Evolutionary conservation across 2,797 vertebrate species (phyloP).

Genomic region (Triplophysa yarkandensis): DNA sequence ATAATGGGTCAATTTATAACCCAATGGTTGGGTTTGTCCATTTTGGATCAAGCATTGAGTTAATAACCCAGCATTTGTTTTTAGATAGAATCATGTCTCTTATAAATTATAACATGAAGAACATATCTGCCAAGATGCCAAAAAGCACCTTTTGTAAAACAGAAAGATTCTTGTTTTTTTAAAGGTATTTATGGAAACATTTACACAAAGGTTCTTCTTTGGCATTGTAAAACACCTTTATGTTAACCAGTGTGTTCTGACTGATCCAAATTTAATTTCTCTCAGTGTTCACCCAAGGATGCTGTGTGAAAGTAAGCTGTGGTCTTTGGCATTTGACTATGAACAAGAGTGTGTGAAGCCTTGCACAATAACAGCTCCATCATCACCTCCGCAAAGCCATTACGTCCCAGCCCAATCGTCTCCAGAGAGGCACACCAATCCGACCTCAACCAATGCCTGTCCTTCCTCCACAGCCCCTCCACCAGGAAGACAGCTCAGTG

Average conservation of each 20-base stretch:
- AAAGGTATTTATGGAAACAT: too few relatives aligned
- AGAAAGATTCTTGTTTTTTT: too few relatives aligned
- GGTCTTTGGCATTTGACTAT: conserved; percentile 67
- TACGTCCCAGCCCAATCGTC: conserved; percentile 44
- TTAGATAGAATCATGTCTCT: too few relatives aligned
- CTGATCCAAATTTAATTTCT: not conserved
- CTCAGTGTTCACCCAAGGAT: conserved; percentile 60
- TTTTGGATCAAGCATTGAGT: too few relatives aligned
- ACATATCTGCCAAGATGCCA: too few relatives aligned
- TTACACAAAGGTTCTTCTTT: too few relatives aligned
- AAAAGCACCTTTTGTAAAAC: too few relatives aligned
- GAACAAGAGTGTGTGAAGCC: conserved; percentile 55
- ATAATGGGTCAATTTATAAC: too few relatives aligned
- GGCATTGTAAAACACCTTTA: too few relatives aligned
- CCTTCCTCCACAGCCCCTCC: not conserved
- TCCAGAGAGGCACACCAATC: conserved; percentile 30
- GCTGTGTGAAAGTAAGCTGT: conserved; percentile 77
- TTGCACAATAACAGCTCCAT: conserved; percentile 38
- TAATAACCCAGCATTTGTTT: too few relatives aligned
- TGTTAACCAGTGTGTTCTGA: not conserved
- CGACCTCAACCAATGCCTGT: not conserved
- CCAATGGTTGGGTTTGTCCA: too few relatives aligned
- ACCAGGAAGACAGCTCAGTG: conserved; percentile 60
- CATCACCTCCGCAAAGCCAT: conserved; percentile 47
- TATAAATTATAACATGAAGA: too few relatives aligned